Percentiles rank a stretch among this genome's conserved stretches.
Conservation (phyloP, 2,797 vertebrate genomes). For the Masticophis lateralis region DNA sequence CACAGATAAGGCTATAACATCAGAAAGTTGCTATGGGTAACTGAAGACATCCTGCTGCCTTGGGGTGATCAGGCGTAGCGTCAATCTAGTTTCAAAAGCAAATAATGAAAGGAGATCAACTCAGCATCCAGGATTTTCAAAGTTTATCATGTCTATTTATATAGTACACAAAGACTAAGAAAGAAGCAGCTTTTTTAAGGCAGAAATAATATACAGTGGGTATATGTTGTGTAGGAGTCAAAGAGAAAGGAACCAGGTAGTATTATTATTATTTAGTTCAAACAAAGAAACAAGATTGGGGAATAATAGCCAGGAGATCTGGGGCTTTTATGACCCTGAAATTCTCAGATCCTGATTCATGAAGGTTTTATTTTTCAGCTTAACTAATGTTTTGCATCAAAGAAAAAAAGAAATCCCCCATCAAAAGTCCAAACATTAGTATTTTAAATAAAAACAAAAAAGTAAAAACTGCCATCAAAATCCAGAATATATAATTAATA, state of each 20-base stretch:
- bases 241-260: not conserved
- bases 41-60: not conserved
- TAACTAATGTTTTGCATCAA: not conserved
- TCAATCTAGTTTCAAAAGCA: not conserved
- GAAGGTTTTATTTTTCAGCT: not conserved
- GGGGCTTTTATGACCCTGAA: not conserved
- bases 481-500: not conserved
- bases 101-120: constrained; percentile 12
- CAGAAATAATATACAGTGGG: not conserved
- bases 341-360: not conserved
- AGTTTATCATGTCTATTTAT: constrained; percentile 22
- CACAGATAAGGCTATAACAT: constrained; percentile 19
- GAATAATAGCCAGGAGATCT: not conserved
- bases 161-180: constrained; percentile 9
- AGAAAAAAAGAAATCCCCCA: not conserved
- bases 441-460: not conserved
- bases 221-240: not conserved
- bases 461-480: not conserved
- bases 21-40: constrained; percentile 20
- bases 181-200: not conserved
- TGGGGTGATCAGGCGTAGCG: constrained; percentile 3
- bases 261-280: no score
- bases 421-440: not conserved
- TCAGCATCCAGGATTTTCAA: constrained; percentile 24
- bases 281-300: not conserved